phyloP scores from a whole-genome alignment of 1,140 invertebrate genomes.

The Asbolus verrucosus region DNA sequence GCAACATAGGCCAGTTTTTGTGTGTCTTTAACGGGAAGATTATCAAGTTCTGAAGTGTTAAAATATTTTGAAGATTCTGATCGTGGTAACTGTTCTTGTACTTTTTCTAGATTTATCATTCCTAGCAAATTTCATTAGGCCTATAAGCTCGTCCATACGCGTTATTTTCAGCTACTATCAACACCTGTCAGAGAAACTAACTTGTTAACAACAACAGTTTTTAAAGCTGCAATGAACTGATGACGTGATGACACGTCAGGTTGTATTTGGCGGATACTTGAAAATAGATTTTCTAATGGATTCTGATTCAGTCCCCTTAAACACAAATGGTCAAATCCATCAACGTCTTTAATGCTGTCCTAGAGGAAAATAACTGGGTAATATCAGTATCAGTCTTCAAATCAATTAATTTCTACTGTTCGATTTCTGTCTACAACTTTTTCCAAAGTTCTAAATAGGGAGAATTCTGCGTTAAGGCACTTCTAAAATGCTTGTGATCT shows the following conservation, averaged over 20 bases:
- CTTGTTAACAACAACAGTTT: constrained; percentile 35
- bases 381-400: background rate
- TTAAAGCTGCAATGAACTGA: constrained; percentile 15
- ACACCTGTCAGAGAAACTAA: background rate
- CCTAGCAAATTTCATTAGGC: background rate
- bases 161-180: constrained; percentile 8
- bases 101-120: no score
- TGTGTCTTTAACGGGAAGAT: constrained; percentile 12
- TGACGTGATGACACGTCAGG: background rate
- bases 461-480: background rate
- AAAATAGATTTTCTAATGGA: constrained; percentile 32
- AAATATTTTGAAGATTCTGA: no score
- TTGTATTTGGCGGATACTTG: constrained; percentile 6
- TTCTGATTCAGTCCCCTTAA: constrained; percentile 14
- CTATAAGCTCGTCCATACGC: background rate
- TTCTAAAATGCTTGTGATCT: background rate
- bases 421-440: constrained; percentile 1
- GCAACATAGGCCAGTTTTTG: constrained; percentile 20
- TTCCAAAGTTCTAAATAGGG: background rate
- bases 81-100: no score
- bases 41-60: background rate
- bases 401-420: background rate
- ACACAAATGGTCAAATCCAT: constrained; percentile 1
- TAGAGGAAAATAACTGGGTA: background rate
- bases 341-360: background rate